phyloP scores from a whole-genome alignment of 2,888 invertebrate genomes.

The Cantharis rustica region DNA sequence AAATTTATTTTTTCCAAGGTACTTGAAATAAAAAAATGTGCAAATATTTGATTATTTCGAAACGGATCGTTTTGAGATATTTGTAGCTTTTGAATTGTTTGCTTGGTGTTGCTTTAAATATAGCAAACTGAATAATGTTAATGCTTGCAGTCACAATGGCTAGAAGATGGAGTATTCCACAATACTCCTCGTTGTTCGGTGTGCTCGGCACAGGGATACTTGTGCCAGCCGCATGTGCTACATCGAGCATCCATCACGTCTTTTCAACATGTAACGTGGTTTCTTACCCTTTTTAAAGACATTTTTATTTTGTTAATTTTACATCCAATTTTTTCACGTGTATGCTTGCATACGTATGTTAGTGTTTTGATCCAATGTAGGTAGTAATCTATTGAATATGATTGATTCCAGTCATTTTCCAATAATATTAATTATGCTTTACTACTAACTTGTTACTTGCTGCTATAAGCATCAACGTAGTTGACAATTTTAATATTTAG shows the following conservation, averaged over 20 bases:
- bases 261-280: slow-evolving; percentile 35
- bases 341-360: neutral
- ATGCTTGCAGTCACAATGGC: slow-evolving; percentile 65
- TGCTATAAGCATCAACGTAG: neutral
- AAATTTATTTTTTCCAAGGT: neutral
- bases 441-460: neutral
- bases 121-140: slow-evolving; percentile 21
- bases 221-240: slow-evolving; percentile 48
- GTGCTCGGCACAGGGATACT: slow-evolving; percentile 52
- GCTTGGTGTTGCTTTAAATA: neutral
- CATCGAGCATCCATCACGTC: slow-evolving; percentile 45
- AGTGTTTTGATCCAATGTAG: neutral
- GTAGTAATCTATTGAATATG: neutral
- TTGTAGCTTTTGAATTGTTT: neutral
- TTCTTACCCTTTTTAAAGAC: slow-evolving; percentile 15
- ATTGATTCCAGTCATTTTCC: neutral
- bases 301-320: slow-evolving; percentile 24
- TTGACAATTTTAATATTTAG: neutral
- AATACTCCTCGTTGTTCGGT: slow-evolving; percentile 52
- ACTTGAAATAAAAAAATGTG: neutral
- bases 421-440: neutral
- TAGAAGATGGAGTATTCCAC: slow-evolving; percentile 58
- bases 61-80: neutral
- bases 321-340: neutral
- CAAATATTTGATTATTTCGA: neutral